phyloP scores from a whole-genome alignment of 2,113 vertebrate species.

The Muntiacus muntjak region DNA sequence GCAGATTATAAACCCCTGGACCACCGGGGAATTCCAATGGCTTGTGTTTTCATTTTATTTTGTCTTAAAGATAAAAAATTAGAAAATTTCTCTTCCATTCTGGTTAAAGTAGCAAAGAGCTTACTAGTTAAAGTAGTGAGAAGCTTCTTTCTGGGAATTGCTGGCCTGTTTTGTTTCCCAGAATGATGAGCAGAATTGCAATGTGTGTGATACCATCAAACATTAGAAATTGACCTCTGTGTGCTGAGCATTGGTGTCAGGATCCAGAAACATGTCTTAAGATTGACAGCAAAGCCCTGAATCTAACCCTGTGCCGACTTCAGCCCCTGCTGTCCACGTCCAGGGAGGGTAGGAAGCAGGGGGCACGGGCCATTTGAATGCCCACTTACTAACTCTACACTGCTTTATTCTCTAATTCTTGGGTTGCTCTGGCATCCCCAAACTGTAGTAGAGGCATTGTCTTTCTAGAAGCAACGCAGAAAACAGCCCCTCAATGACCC shows the following conservation, averaged over 20 bases:
- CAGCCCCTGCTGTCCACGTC: neutral
- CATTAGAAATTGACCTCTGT: neutral
- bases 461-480: neutral
- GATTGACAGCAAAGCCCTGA: neutral
- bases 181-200: neutral
- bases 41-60: neutral
- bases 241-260: neutral
- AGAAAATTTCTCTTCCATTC: neutral
- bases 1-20: neutral
- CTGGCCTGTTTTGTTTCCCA: neutral
- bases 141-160: neutral
- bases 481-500: neutral
- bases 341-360: neutral
- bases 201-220: neutral
- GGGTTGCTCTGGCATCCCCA: neutral
- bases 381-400: neutral
- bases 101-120: neutral
- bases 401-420: neutral
- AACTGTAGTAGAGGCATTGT: neutral
- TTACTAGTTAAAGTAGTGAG: neutral
- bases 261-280: neutral
- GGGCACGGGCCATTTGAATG: neutral
- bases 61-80: neutral
- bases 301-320: neutral
- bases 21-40: neutral